A percentile compares a stretch with the other conserved stretches of the same genome.
Evolutionary conservation across 2,113 vertebrate genomes (phyloP).

Genomic region (Xiphias gladius): DNA sequence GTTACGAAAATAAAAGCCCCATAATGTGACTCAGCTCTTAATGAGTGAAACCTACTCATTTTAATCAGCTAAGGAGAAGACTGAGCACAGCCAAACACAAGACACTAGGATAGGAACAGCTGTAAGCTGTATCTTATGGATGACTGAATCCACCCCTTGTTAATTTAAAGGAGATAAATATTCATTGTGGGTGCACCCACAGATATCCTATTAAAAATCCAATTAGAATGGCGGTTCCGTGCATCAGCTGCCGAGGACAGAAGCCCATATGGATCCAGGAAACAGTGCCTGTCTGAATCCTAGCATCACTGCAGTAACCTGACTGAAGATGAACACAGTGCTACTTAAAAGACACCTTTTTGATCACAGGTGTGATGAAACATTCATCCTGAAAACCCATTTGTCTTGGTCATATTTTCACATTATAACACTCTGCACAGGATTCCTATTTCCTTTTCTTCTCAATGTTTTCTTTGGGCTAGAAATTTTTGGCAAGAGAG

Average conservation of each 20-base stretch:
- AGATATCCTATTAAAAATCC: slow-evolving; percentile 65
- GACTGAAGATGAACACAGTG: slow-evolving; percentile 13
- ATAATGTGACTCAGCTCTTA: slow-evolving; percentile 32
- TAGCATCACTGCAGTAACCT: slow-evolving; percentile 12
- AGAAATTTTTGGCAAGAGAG: not conserved
- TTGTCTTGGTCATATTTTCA: slow-evolving; percentile 15
- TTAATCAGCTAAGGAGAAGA: slow-evolving; percentile 13
- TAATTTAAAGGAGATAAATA: slow-evolving; percentile 40
- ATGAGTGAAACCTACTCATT: slow-evolving; percentile 19
- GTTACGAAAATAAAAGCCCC: slow-evolving; percentile 40
- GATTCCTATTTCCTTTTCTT: slow-evolving; percentile 12
- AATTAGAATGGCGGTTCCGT: slow-evolving; percentile 52
- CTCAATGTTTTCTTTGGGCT: slow-evolving; percentile 8
- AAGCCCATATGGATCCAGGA: slow-evolving; percentile 11
- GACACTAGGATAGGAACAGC: not conserved
- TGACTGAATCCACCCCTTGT: slow-evolving; percentile 40
- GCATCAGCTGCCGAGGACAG: slow-evolving; percentile 13
- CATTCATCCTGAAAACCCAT: slow-evolving; percentile 7
- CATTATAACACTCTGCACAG: not conserved
- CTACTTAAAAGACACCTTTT: slow-evolving; percentile 22
- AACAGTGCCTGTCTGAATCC: slow-evolving; percentile 30
- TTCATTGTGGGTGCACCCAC: slow-evolving; percentile 38
- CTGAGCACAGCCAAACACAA: slow-evolving; percentile 8
- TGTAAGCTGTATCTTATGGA: slow-evolving; percentile 32
- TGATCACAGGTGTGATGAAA: not conserved